A percentile compares a stretch with the other conserved stretches of the same genome.
Evolutionary conservation across 2,113 vertebrate genomes (phyloP).

Genomic region (Illadopsis cleaveri): DNA sequence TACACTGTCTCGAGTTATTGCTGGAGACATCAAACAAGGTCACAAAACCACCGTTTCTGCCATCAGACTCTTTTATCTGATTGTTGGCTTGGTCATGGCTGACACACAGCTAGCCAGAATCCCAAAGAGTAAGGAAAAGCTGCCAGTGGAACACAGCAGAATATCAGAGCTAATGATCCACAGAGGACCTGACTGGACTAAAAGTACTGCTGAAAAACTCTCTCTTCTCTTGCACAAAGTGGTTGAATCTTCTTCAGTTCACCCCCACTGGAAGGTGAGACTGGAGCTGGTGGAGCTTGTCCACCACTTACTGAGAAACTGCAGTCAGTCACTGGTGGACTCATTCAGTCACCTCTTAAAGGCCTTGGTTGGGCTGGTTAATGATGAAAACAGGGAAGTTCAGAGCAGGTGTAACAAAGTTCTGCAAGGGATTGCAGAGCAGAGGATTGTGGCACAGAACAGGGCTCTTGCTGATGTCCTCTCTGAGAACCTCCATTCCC

Average conservation of each 20-base stretch:
- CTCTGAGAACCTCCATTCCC: constrained; percentile 88
- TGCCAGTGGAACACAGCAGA: constrained; percentile 50
- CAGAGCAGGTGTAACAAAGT: constrained; percentile 69
- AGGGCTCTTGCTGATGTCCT: constrained; percentile 82
- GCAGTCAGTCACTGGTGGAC: constrained; percentile 77
- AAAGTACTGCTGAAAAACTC: constrained; percentile 79
- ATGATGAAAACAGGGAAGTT: constrained; percentile 83
- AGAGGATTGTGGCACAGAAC: constrained; percentile 57
- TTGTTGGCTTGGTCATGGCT: constrained; percentile 82
- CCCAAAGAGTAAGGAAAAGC: constrained; percentile 24
- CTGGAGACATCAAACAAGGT: constrained; percentile 88
- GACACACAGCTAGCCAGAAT: constrained; percentile 79
- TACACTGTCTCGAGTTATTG: constrained; percentile 78
- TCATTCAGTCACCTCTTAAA: constrained; percentile 82
- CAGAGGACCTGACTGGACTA: constrained; percentile 82
- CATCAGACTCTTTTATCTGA: constrained; percentile 80
- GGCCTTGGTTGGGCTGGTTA: constrained; percentile 85
- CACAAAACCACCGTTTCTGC: constrained; percentile 79
- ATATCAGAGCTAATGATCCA: constrained; percentile 80
- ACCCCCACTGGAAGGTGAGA: constrained; percentile 91
- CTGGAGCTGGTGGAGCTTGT: constrained; percentile 82
- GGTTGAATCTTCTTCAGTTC: constrained; percentile 78
- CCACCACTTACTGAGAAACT: constrained; percentile 76
- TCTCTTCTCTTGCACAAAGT: constrained; percentile 81
- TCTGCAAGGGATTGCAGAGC: constrained; percentile 73